phyloP scores from a whole-genome alignment of 2,888 invertebrate species.

The Atrina japonica region DNA sequence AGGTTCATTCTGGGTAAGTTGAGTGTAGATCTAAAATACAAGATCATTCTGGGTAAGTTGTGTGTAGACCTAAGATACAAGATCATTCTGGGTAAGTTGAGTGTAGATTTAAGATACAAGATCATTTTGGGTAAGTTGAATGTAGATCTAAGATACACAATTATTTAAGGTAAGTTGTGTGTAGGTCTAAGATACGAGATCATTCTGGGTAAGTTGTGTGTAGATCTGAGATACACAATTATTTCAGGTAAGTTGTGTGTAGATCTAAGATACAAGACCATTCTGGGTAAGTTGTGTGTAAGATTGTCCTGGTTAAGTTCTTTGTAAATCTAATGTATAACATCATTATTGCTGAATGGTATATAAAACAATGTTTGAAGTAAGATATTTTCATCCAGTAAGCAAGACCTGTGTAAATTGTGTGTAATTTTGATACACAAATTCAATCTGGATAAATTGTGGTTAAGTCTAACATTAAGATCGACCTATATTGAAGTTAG shows the following conservation, averaged over 20 bases:
- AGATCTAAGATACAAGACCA: constrained; percentile 77
- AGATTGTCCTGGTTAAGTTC: too few relatives aligned
- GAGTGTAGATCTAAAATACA: constrained; percentile 76
- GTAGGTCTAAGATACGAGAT: constrained; percentile 78
- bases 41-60: constrained; percentile 78
- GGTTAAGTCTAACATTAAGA: not conserved
- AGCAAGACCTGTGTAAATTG: too few relatives aligned
- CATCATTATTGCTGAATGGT: constrained; percentile 79
- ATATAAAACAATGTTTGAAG: too few relatives aligned
- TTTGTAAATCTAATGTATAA: constrained; percentile 76
- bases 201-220: constrained; percentile 78
- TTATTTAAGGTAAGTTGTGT: too few relatives aligned
- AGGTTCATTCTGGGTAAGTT: too few relatives aligned
- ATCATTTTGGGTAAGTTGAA: not conserved
- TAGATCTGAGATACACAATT: too few relatives aligned
- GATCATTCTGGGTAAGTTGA: too few relatives aligned
- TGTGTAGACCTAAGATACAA: too few relatives aligned
- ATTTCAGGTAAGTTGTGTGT: too few relatives aligned
- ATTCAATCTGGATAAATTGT: too few relatives aligned
- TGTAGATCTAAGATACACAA: not conserved
- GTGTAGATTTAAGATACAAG: constrained; percentile 1
- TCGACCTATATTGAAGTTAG: too few relatives aligned
- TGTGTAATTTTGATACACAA: not conserved
- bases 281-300: constrained; percentile 78
- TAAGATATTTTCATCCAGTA: too few relatives aligned